Evolutionary conservation across 2,113 vertebrate species (phyloP), one percentile per base, ranked within the genome.

Genomic region (Anarrhichthys ocellatus): DNA sequence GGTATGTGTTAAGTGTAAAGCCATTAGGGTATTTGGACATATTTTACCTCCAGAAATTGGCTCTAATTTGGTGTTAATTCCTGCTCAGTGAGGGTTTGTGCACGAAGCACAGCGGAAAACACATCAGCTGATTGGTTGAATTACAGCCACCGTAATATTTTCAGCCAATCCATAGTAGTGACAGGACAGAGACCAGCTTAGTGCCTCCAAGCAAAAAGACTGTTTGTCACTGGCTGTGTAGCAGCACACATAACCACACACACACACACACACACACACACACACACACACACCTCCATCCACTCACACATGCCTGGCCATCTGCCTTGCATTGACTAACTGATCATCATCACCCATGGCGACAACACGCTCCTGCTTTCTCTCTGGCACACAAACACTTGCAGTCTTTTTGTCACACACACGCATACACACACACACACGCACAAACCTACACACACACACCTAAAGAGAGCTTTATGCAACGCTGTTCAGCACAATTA

Each of bases 91-190:
- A 81, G 56, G 40, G 42, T 76, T 83, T 27, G 40, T 27, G 40
- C 82, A 61, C 65, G 42, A 27, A 46, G 78, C 73, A 15, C 76
- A 83, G 67, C 2, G 4, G 54, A 78, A 73, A 85, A 84, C 83
- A 85, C 70, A 46, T 89, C 77, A 71, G 73, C 76, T 84, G 81
- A 91, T 80, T 67, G 84, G 81, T 22, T 92, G 83, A 92, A 80
- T 81, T 83, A 89, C 22, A 4, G 48, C 72, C 27, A 64, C 68
- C 61, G 82, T 83, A 54, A 87, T 79, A 83, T 85, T 90, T 90
- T 44, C 77, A 85, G 46, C 72, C 78, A 83, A 84, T 92, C 83
- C 46, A 84, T 86, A 84, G 63, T 66, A 84, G 69, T 83, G 85
- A 87, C 46, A 80, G 80, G 32, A 48, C 29, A 76, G 71, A 84